Evolutionary conservation across 37 sponge, comb jelly and placozoan species (phyloP).

Genomic region (Lycopodina hypogea): DNA sequence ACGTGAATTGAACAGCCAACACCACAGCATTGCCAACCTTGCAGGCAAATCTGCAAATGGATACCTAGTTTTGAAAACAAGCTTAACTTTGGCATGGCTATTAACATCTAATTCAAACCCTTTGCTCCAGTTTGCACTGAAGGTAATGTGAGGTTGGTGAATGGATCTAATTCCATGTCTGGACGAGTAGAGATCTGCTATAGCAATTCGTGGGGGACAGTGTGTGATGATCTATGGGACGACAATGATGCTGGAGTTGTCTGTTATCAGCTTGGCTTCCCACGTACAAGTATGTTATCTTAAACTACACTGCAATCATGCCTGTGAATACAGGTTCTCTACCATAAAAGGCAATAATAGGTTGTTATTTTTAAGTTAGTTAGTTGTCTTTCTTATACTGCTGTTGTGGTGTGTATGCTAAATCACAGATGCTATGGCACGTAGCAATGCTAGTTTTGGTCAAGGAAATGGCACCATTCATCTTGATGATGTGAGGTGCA

Average conservation of each 20-base stretch:
- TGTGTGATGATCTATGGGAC: constrained; percentile 1
- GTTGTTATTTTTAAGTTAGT: too few species aligned
- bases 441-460: neutral
- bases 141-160: neutral
- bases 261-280: neutral
- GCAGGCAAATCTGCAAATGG: too few species aligned
- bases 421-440: neutral
- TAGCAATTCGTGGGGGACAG: neutral
- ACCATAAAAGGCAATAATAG: too few species aligned
- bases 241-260: neutral
- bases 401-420: too few species aligned
- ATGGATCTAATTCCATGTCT: neutral
- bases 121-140: neutral
- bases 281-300: neutral
- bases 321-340: too few species aligned
- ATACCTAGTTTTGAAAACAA: too few species aligned
- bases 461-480: constrained; percentile 4
- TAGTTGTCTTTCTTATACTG: too few species aligned
- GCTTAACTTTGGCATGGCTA: too few species aligned
- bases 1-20: too few species aligned
- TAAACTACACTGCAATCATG: too few species aligned
- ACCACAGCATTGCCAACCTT: too few species aligned
- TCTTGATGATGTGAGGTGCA: neutral
- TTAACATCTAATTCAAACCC: too few species aligned
- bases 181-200: constrained; percentile 1